Evolutionary conservation across 2,113 vertebrate species (phyloP), one percentile per base, ranked within the genome.

Genomic region (Sula dactylatra): DNA sequence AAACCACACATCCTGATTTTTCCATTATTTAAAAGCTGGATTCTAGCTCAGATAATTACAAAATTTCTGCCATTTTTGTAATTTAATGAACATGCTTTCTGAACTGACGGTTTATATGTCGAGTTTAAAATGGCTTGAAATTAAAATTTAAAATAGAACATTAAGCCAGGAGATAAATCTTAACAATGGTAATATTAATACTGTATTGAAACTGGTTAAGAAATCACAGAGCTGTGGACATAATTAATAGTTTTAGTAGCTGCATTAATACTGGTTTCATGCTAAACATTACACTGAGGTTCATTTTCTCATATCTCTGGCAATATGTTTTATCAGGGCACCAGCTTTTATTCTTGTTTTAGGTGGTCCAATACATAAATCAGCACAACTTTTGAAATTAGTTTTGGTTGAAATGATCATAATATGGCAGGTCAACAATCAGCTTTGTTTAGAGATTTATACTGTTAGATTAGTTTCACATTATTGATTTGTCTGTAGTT

Each of bases 71-170:
- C 11, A 11, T 67, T 92, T 86, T 64, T 67, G 4, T 70, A 55
- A 76, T 61, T 52, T 83, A 89, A 88, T 47, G 59, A 94, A 36
- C 24, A 2, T 27, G 21, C 59, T 76, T 92, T 93, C 93, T 90
- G 66, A 76, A 79, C 31, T 64, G 71, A 76, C 44, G 49, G 50
- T 77, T 83, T 74, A 52, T 91, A 56, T 47, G 55, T n/a, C 13
- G 52, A 80, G 67, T 84, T 95, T 88, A 90, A 96, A 96, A 88
- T 91, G 71, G 92, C 82, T 95, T 92, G 91, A 97, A 96, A 96
- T 95, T 90, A 94, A 91, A 92, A 69, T 50, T 82, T 93, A 62
- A 94, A 88, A 92, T 42, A 79, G 65, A 50, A 82, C 59, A 90
- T 94, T 92, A 94, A 90, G 72, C 40, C 72, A 67, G 86, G 76